A percentile compares a stretch with the other conserved stretches of the same genome.
Evolutionary conservation across 1,140 invertebrate genomes (phyloP).

Genomic region (Drosophila teissieri): DNA sequence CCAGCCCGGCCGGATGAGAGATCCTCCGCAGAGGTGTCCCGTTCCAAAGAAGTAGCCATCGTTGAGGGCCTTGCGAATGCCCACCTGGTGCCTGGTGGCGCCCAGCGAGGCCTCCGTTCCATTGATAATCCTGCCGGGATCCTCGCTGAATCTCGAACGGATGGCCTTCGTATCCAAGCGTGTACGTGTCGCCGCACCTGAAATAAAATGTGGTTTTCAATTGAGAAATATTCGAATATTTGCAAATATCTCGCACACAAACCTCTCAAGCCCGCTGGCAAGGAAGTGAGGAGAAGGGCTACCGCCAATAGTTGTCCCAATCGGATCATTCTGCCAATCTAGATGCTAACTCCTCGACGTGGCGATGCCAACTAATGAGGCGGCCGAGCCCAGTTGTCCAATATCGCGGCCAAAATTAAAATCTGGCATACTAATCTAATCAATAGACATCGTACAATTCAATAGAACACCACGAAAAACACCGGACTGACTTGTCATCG

Average conservation of each 20-base stretch:
- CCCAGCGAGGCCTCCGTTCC: conserved; percentile 63
- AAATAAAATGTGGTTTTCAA: not conserved
- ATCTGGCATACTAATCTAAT: conserved; percentile 60
- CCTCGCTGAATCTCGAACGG: conserved; percentile 45
- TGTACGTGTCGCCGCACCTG: conserved; percentile 1
- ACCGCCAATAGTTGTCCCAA: conserved; percentile 4
- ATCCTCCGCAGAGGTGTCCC: conserved; percentile 82
- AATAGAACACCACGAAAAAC: conserved; percentile 3
- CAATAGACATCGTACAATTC: conserved; percentile 14
- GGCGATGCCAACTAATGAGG: conserved; percentile 40
- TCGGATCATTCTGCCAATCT: conserved; percentile 3
- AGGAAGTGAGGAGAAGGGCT: not conserved
- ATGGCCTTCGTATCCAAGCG: conserved; percentile 1
- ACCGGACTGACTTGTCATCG: conserved; percentile 14
- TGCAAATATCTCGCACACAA: not conserved
- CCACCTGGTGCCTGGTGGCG: conserved; percentile 77
- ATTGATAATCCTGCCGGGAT: conserved; percentile 73
- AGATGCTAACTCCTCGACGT: conserved; percentile 30
- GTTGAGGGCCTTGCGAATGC: conserved; percentile 62
- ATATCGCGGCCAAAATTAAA: conserved; percentile 39
- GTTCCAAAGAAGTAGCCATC: conserved; percentile 76
- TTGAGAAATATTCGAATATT: not conserved
- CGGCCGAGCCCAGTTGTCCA: conserved; percentile 5
- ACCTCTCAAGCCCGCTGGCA: conserved; percentile 7
- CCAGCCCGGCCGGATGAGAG: conserved; percentile 74